Percentiles rank a stretch among this genome's conserved stretches.
Evolutionary conservation across 2,797 vertebrate genomes (phyloP).

Genomic region (Bufotes viridis): DNA sequence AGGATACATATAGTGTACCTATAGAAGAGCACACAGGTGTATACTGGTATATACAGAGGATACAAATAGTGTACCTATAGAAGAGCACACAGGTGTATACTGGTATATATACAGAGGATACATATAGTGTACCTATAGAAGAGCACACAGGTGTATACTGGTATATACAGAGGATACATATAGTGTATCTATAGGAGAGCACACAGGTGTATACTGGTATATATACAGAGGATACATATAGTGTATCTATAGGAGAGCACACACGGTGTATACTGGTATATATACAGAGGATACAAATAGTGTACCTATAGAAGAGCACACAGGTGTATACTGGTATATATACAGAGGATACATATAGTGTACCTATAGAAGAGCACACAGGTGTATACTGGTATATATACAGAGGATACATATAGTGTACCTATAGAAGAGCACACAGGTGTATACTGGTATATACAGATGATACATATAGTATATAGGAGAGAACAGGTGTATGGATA

Average conservation of each 20-base stretch:
- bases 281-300: background rate
- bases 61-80: background rate
- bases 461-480: background rate
- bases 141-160: background rate
- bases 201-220: background rate
- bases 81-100: no score
- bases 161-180: background rate
- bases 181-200: background rate
- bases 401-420: background rate
- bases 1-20: background rate
- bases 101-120: background rate
- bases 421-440: background rate
- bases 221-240: background rate
- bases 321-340: background rate
- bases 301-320: background rate
- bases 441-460: background rate
- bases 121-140: background rate
- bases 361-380: background rate
- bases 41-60: background rate
- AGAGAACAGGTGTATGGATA: background rate
- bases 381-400: no score
- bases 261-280: background rate
- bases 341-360: background rate
- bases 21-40: no score
- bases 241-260: background rate